Evolutionary conservation across 2,888 invertebrate species (phyloP).

Genomic region (Cryptosula pallasiana): DNA sequence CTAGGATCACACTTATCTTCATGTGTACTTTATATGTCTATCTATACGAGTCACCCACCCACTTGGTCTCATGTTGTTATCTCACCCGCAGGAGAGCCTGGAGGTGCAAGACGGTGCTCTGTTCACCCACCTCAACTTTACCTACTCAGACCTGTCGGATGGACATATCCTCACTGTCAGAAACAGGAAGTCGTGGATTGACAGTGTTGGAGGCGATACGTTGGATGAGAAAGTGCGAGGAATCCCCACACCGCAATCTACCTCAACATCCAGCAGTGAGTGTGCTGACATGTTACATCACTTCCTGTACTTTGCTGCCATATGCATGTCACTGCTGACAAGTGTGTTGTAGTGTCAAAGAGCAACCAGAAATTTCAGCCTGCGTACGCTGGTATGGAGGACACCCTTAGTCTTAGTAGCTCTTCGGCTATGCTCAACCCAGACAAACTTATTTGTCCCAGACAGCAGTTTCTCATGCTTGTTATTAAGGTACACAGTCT

Average conservation of each 20-base stretch:
- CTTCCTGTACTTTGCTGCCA: too few relatives aligned
- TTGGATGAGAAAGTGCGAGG: not conserved
- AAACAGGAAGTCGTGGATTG: slow-evolving; percentile 13
- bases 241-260: slow-evolving; percentile 2
- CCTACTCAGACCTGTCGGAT: not conserved
- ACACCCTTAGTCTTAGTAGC: slow-evolving; percentile 29
- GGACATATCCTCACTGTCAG: slow-evolving; percentile 6
- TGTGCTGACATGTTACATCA: not conserved
- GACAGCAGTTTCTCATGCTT: slow-evolving; percentile 63
- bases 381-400: slow-evolving; percentile 19
- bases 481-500: slow-evolving; percentile 59
- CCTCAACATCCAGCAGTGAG: not conserved
- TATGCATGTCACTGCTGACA: too few relatives aligned
- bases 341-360: slow-evolving; percentile 54
- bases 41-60: too few relatives aligned
- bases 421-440: not conserved
- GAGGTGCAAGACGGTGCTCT: not conserved
- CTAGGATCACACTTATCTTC: too few relatives aligned
- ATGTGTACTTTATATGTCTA: too few relatives aligned
- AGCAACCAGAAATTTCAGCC: slow-evolving; percentile 54
- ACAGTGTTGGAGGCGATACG: not conserved
- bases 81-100: not conserved
- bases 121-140: not conserved
- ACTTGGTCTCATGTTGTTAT: too few relatives aligned
- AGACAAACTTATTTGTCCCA: slow-evolving; percentile 56